phyloP scores from a whole-genome alignment of 2,797 vertebrate species.

The Hoplostethus atlanticus region DNA sequence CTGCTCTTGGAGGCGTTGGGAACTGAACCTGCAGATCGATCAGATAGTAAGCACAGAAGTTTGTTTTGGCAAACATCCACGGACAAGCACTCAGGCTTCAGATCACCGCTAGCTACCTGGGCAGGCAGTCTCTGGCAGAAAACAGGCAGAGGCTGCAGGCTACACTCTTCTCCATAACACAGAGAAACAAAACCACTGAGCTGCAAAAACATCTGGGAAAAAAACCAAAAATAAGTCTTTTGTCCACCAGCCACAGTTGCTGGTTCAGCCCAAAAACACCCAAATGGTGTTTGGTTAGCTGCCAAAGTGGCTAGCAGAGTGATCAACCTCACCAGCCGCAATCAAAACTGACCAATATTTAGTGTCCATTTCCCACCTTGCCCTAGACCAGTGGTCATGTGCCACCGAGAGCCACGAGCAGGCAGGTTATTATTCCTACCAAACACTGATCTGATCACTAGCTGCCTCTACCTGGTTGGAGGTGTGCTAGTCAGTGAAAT shows the following conservation, averaged over 20 bases:
- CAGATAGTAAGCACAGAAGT: constrained; percentile 32
- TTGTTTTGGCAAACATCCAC: constrained; percentile 25
- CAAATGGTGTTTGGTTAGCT: no score
- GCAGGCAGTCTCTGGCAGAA: constrained; percentile 13
- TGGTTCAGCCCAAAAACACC: no score
- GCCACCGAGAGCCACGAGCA: background rate
- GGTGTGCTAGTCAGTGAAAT: background rate
- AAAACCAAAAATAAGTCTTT: background rate
- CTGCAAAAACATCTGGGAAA: background rate
- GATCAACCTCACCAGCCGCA: background rate
- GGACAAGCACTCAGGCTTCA: constrained; percentile 50
- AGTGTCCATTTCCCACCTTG: background rate
- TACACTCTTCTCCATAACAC: background rate
- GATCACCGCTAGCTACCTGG: constrained; percentile 39
- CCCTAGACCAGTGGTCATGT: background rate
- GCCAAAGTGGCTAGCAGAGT: no score
- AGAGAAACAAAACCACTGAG: constrained; percentile 1
- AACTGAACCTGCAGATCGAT: constrained; percentile 54
- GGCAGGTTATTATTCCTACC: constrained; percentile 11
- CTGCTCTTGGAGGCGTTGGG: constrained; percentile 36
- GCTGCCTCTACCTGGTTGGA: constrained; percentile 20
- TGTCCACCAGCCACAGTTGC: no score
- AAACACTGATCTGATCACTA: background rate
- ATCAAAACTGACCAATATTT: background rate
- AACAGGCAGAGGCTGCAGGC: constrained; percentile 13